Base-by-base conservation (phyloP, 2,888 invertebrate species). In the Pseudococcus viburni region DNA sequence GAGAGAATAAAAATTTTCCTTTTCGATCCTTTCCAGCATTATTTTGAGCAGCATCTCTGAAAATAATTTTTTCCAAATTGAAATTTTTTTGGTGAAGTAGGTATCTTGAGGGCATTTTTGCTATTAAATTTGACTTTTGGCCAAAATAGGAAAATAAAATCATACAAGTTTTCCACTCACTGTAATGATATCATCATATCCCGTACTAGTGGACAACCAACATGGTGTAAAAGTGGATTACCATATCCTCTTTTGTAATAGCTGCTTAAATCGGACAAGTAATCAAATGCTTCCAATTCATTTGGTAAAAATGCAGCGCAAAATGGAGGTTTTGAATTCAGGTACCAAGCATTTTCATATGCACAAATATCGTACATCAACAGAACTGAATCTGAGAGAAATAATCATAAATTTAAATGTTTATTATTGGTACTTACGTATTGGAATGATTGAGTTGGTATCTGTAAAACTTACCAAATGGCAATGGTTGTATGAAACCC, bases 331-430 rank as follows among this genome's bases (percentile, higher is more conserved):
- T 15, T 87, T 64, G 19, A 88, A 84, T 64, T 88, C 86, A 87
- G 95, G 93, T 94, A 93, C 95, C 96, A 96, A 0, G 96, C 95
- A 91, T 96, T 96, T 90, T 96, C 95, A 91, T 94, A 96, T 1
- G 96, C 93, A 90, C 97, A 97, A 93, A 95, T 94, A 90, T 96
- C 94, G 91, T 95, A 96, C 92, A 96, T 95, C 73, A 73, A 17
- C 33, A 26, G 6, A 33, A 73, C 15, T 33, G 15, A 6, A 7
- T 33, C 73, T 33, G 12, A 11, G 12, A 68, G 22, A 39, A 85
- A 85, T 26, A 8, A 83, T 39, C 39, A 8, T 2, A 83, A 46
- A 83, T 42, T 77, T 33, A 9, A 17, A 84, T 17, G n/a, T 17
- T 48, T 17, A 55, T 33, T 19, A 48, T 59, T n/a, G 17, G 6